Evolutionary conservation across 37 sponge, comb jelly and placozoan genomes (phyloP).

Genomic region (Dysidea cf. avara): DNA sequence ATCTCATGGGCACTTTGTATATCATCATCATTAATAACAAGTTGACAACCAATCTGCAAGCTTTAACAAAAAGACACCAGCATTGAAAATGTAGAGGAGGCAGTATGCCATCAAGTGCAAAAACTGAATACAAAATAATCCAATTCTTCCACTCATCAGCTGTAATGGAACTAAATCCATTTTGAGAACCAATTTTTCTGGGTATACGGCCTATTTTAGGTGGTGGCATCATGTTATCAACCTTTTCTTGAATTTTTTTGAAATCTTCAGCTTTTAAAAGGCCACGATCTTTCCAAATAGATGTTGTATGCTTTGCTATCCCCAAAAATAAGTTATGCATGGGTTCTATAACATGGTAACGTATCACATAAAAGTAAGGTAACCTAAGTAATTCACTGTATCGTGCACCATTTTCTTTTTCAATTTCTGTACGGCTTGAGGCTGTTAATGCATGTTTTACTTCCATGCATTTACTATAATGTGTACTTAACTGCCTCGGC

Average conservation of each 20-base stretch:
- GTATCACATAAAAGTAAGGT: slow-evolving; percentile 39
- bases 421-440: slow-evolving; percentile 23
- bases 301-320: slow-evolving; percentile 25
- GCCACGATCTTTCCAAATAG: slow-evolving; percentile 21
- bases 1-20: no score
- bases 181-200: slow-evolving; percentile 12
- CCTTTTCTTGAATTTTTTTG: slow-evolving; percentile 10
- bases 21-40: not conserved
- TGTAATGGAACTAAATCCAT: slow-evolving; percentile 24
- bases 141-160: slow-evolving; percentile 56
- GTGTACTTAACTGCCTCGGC: no score
- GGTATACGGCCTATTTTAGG: slow-evolving; percentile 24
- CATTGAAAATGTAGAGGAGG: not conserved
- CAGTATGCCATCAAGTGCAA: slow-evolving; percentile 22
- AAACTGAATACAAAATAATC: no score
- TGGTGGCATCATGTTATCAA: slow-evolving; percentile 19
- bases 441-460: no score
- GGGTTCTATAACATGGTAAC: slow-evolving; percentile 43
- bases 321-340: slow-evolving; percentile 57
- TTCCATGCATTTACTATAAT: no score
- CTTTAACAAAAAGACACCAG: no score
- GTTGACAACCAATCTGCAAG: not conserved
- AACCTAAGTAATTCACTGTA: slow-evolving; percentile 38
- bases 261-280: not conserved
- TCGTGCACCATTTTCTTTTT: slow-evolving; percentile 21